Percentiles rank a stretch among this genome's conserved stretches.
phyloP scores from a whole-genome alignment of 1,140 invertebrate genomes.

The Globodera rostochiensis region DNA sequence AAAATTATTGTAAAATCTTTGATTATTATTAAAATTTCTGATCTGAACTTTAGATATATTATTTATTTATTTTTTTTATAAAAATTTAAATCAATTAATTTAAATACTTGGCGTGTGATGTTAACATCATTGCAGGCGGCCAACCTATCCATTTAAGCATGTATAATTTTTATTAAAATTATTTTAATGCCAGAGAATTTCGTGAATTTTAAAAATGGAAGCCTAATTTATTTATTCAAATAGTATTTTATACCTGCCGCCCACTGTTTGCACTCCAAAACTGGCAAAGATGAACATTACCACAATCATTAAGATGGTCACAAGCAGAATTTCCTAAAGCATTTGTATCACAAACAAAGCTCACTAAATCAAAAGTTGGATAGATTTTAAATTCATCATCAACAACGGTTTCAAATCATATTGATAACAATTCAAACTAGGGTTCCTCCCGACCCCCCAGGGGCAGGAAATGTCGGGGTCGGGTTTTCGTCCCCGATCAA shows the following conservation, averaged over 20 bases:
- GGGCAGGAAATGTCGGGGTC: no score
- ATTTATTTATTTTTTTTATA: neutral
- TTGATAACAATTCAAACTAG: no score
- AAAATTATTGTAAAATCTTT: neutral
- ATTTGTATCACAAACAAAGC: neutral
- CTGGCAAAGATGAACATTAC: constrained; percentile 99
- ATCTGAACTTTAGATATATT: neutral
- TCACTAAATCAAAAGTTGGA: constrained; percentile 66
- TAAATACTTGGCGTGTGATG: constrained; percentile 71
- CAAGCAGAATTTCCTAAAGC: constrained; percentile 68
- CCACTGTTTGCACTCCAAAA: constrained; percentile 96
- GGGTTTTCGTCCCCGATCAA: no score
- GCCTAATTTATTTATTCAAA: no score
- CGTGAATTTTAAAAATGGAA: no score
- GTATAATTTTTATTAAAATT: no score
- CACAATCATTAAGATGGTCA: constrained; percentile 93
- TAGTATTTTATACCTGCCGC: constrained; percentile 72
- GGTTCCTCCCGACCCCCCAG: no score
- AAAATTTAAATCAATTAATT: neutral
- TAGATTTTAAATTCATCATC: no score
- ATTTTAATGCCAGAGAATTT: no score
- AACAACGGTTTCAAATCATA: no score
- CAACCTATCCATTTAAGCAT: constrained; percentile 67
- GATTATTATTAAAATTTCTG: constrained; percentile 2
- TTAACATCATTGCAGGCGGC: constrained; percentile 95